These are phyloP conservation scores for Ciconia boyciana DNA, from an alignment of 2,113 vertebrate species.

Conservation along the genomic window DNA sequence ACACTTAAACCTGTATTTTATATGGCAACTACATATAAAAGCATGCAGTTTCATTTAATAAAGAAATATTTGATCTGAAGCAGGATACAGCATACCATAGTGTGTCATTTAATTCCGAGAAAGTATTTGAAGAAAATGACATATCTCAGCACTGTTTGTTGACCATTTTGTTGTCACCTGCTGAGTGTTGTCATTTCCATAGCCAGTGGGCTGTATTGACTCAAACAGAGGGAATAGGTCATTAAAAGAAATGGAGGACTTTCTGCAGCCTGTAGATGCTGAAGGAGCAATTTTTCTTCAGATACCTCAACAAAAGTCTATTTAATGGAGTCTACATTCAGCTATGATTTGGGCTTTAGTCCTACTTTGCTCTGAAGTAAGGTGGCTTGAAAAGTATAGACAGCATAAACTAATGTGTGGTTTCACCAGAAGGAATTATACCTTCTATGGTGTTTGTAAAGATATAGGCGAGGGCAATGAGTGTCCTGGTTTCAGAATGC, in stretches of 20 bases:
- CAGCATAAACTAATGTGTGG: constrained; percentile 1
- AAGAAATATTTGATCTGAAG: constrained; percentile 74
- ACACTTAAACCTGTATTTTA: constrained; percentile 56
- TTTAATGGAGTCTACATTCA: constrained; percentile 50
- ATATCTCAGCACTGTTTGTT: constrained; percentile 75
- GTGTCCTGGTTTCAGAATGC: neutral
- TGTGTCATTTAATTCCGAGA: constrained; percentile 74
- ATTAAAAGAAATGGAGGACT: constrained; percentile 78
- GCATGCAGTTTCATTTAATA: constrained; percentile 70
- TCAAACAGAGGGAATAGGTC: constrained; percentile 75
- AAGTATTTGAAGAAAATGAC: constrained; percentile 78
- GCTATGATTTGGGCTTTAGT: constrained; percentile 41
- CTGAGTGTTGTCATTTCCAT: constrained; percentile 82
- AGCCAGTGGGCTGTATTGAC: constrained; percentile 78
- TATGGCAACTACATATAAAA: constrained; percentile 37
- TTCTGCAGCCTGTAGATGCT: constrained; percentile 62
- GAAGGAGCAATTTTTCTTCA: constrained; percentile 35
- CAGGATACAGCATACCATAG: constrained; percentile 59
- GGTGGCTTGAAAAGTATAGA: constrained; percentile 53
- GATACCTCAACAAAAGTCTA: constrained; percentile 36
- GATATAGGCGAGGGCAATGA: neutral
- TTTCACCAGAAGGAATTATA: neutral
- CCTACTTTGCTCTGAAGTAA: constrained; percentile 48
- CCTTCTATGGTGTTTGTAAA: constrained; percentile 11
- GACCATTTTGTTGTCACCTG: constrained; percentile 78